Evolutionary conservation across 2,888 invertebrate species (phyloP).

Genomic region (Salpingus planirostris): DNA sequence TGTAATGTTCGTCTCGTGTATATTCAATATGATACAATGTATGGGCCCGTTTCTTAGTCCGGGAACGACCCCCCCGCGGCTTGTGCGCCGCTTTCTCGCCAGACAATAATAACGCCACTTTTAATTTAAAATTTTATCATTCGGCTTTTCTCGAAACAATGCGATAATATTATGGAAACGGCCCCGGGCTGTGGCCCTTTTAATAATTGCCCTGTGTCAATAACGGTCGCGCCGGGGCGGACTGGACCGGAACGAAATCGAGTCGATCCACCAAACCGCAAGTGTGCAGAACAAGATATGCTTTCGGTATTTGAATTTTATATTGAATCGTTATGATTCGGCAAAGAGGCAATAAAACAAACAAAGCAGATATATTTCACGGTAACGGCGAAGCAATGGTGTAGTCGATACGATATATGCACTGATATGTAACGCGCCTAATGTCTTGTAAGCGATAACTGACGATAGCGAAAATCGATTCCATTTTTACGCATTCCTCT

Average conservation of each 20-base stretch:
- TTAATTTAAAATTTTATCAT: no score
- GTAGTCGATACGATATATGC: constrained; percentile 30
- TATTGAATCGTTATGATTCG: constrained; percentile 20
- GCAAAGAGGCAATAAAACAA: constrained; percentile 21
- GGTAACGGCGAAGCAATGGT: constrained; percentile 24
- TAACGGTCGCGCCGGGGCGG: no score
- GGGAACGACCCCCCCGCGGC: no score
- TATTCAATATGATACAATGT: constrained; percentile 6
- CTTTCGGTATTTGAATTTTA: constrained; percentile 15
- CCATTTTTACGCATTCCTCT: constrained; percentile 17
- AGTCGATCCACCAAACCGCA: constrained; percentile 7
- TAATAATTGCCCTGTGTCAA: no score
- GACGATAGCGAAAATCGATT: constrained; percentile 33
- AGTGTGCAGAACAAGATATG: constrained; percentile 12
- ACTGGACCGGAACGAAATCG: constrained; percentile 3
- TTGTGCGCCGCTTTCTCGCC: no score
- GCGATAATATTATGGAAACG: no score
- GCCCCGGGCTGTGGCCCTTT: no score
- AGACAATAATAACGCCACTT: no score
- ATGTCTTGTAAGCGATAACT: constrained; percentile 34
- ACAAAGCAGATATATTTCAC: constrained; percentile 20
- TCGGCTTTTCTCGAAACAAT: no score
- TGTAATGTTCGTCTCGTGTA: constrained; percentile 13
- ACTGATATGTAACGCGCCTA: constrained; percentile 33
- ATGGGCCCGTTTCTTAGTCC: no score